Base-by-base conservation (phyloP, 2,797 vertebrate species). In the Allobates femoralis region DNA sequence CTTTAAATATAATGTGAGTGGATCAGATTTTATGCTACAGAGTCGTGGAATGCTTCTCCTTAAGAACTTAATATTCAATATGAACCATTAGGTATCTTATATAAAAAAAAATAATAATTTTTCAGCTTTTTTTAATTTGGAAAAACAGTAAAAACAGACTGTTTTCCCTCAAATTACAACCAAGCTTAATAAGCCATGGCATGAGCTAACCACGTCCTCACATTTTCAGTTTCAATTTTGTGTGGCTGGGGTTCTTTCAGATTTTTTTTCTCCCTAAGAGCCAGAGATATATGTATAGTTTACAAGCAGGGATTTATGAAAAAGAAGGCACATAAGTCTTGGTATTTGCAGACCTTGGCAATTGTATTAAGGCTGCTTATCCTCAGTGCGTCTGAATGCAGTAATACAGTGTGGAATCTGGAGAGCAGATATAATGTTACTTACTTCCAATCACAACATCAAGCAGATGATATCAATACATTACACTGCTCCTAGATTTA, bases 391-490 rank as follows among this genome's bases (percentile, higher is more conserved):
- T 74, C 82, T 56, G 83, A 64, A 60, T 56, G 66, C 30, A 75
- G 55, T 53, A 73, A 84, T 66, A 81, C n/a, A 53, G 73, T 60
- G 77, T 66, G 78, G 78, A 85, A 88, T 85, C 71, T 67, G 56
- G 83, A 85, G 37, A 76, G 34, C 67, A 67, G 82, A 81, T 81
- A 84, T 88, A 85, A 81, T 41, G 77, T 81, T 88, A 81, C 86
- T 66, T 67, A 75, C 73, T 83, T 87, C 85, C 85, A 87, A 83
- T 87, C 80, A 87, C 85, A 87, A 87, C 79, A 77, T 75, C 67
- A 85, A 64, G 69, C 83, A 85, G 76, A 88, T 85, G 82, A 85
- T 88, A 88, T 88, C 82, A 88, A 85, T 88, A 81, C 81, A 76
- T 76, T 82, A 81, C 37, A 80, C 58, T 77, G 26, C 86, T 85